Conservation (phyloP, 1,140 invertebrate species). For the Bilobella aurantiaca region DNA sequence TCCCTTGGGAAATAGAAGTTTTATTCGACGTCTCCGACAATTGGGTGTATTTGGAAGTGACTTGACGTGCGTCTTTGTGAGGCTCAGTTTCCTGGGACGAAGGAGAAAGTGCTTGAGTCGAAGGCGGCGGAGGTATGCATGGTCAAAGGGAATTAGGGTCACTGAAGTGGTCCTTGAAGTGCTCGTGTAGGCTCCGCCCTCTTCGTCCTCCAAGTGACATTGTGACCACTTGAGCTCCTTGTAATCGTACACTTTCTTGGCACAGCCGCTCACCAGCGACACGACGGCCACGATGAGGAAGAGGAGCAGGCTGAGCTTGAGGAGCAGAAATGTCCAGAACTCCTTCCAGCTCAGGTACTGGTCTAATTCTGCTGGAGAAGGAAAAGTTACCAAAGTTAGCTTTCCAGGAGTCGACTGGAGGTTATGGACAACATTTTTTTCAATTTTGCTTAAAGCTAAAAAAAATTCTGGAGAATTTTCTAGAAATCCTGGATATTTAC, state of each 20-base stretch:
- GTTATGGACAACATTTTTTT: background rate
- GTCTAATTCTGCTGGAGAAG: background rate
- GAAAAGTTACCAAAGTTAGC: background rate
- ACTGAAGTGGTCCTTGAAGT: conserved; percentile 31
- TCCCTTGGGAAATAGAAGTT: background rate
- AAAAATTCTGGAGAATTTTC: too few species aligned
- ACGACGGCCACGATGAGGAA: conserved; percentile 17
- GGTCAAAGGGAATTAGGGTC: conserved; percentile 33
- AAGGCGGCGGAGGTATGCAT: conserved; percentile 24
- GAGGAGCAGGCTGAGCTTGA: conserved; percentile 24
- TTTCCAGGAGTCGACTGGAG: too few species aligned
- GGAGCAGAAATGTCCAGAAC: conserved; percentile 25
- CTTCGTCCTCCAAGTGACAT: conserved; percentile 12
- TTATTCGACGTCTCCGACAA: background rate
- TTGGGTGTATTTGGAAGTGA: conserved; percentile 21
- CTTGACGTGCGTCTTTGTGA: conserved; percentile 8
- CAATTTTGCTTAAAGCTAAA: background rate
- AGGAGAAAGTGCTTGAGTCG: conserved; percentile 30
- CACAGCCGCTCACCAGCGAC: conserved; percentile 20
- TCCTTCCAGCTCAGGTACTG: conserved; percentile 13
- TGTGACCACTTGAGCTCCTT: conserved; percentile 26
- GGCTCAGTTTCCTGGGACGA: conserved; percentile 10
- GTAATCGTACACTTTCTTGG: conserved; percentile 29
- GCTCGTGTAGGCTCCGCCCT: background rate
- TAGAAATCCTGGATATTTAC: too few species aligned